A percentile compares a stretch with the other conserved stretches of the same genome.
Conservation (phyloP, 2,888 invertebrate genomes). For the Polietes domitor region DNA sequence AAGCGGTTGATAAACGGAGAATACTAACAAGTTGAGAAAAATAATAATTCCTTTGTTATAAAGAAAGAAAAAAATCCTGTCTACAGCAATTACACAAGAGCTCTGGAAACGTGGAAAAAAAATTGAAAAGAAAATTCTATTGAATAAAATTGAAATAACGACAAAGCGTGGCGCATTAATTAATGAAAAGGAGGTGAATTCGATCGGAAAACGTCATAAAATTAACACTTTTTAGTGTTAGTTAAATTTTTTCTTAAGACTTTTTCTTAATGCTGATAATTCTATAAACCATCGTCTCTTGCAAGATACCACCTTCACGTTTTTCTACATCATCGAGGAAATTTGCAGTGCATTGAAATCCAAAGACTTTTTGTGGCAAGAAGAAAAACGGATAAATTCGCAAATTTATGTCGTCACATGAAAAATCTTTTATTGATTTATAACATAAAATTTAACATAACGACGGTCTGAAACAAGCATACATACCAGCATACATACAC, state of each 20-base stretch:
- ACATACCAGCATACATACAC: constrained; percentile 21
- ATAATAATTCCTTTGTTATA: constrained; percentile 15
- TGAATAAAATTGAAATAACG: constrained; percentile 35
- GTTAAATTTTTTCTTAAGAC: not conserved
- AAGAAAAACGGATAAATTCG: not conserved
- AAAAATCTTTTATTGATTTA: constrained; percentile 69
- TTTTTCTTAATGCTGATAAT: constrained; percentile 16
- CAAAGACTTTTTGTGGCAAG: no score
- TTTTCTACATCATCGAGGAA: not conserved
- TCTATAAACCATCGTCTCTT: not conserved
- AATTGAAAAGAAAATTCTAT: constrained; percentile 39
- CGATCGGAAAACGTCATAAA: constrained; percentile 35
- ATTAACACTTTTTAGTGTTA: constrained; percentile 50
- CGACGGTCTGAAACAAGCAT: constrained; percentile 45
- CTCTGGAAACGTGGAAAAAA: constrained; percentile 43
- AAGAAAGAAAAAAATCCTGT: constrained; percentile 49
- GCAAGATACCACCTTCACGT: not conserved
- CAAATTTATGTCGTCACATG: constrained; percentile 17
- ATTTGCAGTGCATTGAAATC: not conserved
- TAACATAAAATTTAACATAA: constrained; percentile 69
- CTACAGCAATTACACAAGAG: constrained; percentile 71
- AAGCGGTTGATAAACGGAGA: constrained; percentile 57
- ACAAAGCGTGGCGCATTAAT: constrained; percentile 22
- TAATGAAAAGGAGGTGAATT: not conserved
- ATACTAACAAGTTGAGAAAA: not conserved